Evolutionary conservation across 2,113 vertebrate species (phyloP).

Genomic region (Cercocebus atys): DNA sequence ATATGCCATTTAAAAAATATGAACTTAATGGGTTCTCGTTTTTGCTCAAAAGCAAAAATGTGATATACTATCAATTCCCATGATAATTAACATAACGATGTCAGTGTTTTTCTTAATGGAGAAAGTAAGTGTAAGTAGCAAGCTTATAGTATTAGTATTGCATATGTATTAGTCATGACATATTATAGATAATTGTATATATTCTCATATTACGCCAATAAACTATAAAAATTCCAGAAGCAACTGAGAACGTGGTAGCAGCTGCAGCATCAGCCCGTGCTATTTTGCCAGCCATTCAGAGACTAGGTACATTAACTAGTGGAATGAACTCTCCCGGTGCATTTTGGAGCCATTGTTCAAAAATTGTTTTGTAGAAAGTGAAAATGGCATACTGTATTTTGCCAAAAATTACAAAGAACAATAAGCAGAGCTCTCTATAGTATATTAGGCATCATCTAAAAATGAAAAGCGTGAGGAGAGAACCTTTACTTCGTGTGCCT

Average conservation of each 20-base stretch:
- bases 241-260: constrained; percentile 63
- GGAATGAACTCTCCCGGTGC: neutral
- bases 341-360: constrained; percentile 31
- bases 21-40: constrained; percentile 26
- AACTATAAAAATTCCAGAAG: constrained; percentile 64
- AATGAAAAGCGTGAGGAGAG: neutral
- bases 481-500: neutral
- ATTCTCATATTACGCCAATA: constrained; percentile 38
- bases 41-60: constrained; percentile 28
- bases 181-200: constrained; percentile 65
- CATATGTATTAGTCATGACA: constrained; percentile 65
- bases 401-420: neutral
- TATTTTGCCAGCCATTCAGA: neutral
- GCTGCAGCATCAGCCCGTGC: neutral
- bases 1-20: constrained; percentile 37
- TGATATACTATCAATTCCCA: neutral
- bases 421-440: neutral
- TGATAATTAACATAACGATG: constrained; percentile 44
- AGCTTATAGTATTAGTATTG: constrained; percentile 46
- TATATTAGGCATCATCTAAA: constrained; percentile 46
- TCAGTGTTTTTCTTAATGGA: constrained; percentile 50
- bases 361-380: neutral
- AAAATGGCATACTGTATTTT: constrained; percentile 9
- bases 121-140: constrained; percentile 41
- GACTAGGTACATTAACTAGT: neutral